A percentile compares a stretch with the other conserved stretches of the same genome.
These are phyloP conservation scores for Hemistola chrysoprasaria DNA, from an alignment of 2,888 invertebrate genomes.

Conservation along the genomic window DNA sequence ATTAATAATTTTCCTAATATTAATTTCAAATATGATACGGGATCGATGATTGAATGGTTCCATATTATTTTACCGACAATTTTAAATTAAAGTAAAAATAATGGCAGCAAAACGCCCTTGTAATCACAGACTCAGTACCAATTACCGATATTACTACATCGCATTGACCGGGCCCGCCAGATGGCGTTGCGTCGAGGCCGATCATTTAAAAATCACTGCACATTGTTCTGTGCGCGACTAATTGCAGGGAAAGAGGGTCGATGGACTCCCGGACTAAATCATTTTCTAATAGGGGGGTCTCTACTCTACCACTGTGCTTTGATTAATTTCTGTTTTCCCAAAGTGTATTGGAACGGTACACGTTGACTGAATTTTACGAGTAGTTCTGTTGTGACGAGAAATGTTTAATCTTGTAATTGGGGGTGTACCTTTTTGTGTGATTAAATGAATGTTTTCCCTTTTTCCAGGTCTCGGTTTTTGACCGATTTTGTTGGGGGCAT, in stretches of 20 bases:
- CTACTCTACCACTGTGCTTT: conserved; percentile 34
- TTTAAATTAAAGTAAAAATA: neutral
- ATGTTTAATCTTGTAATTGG: conserved; percentile 21
- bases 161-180: conserved; percentile 60
- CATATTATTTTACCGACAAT: too few relatives aligned
- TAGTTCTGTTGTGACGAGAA: conserved; percentile 14
- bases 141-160: conserved; percentile 75
- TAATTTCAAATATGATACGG: too few relatives aligned
- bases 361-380: conserved; percentile 26
- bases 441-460: conserved; percentile 9
- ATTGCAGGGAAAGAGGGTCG: conserved; percentile 80
- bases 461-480: conserved; percentile 13
- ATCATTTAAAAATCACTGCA: conserved; percentile 81
- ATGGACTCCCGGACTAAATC: conserved; percentile 69
- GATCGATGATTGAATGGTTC: too few relatives aligned
- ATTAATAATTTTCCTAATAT: neutral
- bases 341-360: conserved; percentile 22
- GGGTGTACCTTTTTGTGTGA: conserved; percentile 8
- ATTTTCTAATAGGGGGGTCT: conserved; percentile 68
- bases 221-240: conserved; percentile 79
- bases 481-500: conserved; percentile 4
- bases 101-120: conserved; percentile 2
- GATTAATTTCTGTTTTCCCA: conserved; percentile 40
- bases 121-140: conserved; percentile 30
- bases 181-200: conserved; percentile 65